Percentiles rank a stretch among this genome's conserved stretches.
phyloP scores from a whole-genome alignment of 1,140 invertebrate species.

The Acromyrmex heyeri region DNA sequence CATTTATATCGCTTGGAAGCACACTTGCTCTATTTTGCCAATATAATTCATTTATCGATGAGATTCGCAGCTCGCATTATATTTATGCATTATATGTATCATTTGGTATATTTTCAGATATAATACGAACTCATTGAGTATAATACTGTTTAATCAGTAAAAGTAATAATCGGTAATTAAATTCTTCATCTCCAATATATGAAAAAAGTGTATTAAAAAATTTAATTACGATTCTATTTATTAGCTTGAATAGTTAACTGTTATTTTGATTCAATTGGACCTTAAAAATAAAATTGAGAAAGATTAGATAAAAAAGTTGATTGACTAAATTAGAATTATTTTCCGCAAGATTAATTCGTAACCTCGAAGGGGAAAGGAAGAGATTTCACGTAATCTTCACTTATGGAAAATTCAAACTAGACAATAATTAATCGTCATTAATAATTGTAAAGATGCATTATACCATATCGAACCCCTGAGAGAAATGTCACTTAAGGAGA shows the following conservation, averaged over 20 bases:
- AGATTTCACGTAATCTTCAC: neutral
- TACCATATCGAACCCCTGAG: neutral
- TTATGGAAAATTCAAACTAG: neutral
- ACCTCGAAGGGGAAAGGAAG: too few relatives aligned
- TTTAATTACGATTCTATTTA: neutral
- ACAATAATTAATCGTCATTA: conserved; percentile 2
- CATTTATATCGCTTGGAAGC: neutral
- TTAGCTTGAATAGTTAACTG: neutral
- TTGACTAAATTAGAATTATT: neutral
- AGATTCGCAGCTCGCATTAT: neutral
- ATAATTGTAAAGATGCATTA: neutral
- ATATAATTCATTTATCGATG: neutral
- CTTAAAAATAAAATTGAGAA: neutral
- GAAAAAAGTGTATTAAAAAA: neutral
- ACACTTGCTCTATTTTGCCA: neutral
- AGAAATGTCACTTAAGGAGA: conserved; percentile 33
- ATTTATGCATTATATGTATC: neutral
- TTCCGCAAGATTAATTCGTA: neutral
- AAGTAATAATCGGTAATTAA: neutral
- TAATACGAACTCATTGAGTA: neutral
- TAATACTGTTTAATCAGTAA: neutral
- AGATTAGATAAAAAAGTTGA: neutral
- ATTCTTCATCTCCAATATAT: neutral
- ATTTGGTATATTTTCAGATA: neutral
- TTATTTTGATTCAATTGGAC: neutral